These are phyloP conservation scores for Dreissena rostriformis DNA, from an alignment of 1,140 invertebrate species.

Conservation along the genomic window DNA sequence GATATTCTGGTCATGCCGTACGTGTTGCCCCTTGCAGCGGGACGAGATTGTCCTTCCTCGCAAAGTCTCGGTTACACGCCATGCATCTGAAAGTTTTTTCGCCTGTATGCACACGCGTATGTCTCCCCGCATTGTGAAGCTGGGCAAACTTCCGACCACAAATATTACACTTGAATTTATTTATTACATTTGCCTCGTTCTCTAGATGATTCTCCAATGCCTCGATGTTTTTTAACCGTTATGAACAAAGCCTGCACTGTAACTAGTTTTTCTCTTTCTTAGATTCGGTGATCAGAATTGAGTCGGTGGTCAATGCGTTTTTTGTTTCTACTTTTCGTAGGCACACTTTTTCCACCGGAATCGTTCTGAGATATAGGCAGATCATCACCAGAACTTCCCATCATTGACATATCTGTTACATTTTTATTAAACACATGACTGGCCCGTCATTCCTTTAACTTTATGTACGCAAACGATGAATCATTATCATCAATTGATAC, in stretches of 20 bases:
- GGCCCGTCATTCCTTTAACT: slow-evolving; percentile 27
- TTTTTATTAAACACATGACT: slow-evolving; percentile 10
- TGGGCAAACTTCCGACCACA: slow-evolving; percentile 48
- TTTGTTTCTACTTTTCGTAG: not conserved
- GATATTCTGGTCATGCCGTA: not conserved
- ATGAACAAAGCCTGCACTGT: slow-evolving; percentile 37
- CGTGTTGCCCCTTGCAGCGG: too few relatives aligned
- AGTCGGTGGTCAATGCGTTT: slow-evolving; percentile 29
- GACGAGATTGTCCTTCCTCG: slow-evolving; percentile 52
- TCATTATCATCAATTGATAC: slow-evolving; percentile 29
- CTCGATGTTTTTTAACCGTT: slow-evolving; percentile 34
- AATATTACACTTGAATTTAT: slow-evolving; percentile 49
- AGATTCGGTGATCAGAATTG: slow-evolving; percentile 32
- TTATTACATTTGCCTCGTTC: slow-evolving; percentile 28
- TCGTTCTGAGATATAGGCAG: slow-evolving; percentile 16
- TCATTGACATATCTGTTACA: slow-evolving; percentile 41
- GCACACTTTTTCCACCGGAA: slow-evolving; percentile 14
- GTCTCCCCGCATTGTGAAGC: slow-evolving; percentile 40
- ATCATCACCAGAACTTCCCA: slow-evolving; percentile 29
- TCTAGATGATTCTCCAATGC: slow-evolving; percentile 31
- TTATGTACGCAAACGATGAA: slow-evolving; percentile 34
- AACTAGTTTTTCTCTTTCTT: slow-evolving; percentile 38
- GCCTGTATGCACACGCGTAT: too few relatives aligned
- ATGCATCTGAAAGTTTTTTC: slow-evolving; percentile 45
- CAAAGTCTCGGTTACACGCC: slow-evolving; percentile 42